Evolutionary conservation across 2,888 invertebrate species (phyloP).

Genomic region (Stomorhina lunata): DNA sequence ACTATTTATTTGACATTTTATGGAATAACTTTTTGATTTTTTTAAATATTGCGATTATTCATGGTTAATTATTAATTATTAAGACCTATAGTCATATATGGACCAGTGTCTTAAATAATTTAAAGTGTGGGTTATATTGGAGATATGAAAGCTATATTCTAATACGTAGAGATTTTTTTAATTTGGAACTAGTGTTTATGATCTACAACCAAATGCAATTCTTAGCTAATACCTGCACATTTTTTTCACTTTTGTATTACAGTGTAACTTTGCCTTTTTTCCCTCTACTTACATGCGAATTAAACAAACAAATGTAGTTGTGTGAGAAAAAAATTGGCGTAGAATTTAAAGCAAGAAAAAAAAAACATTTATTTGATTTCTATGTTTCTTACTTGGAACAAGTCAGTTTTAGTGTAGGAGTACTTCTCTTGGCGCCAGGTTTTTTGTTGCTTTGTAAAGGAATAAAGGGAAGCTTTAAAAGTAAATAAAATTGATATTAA

Average conservation of each 20-base stretch:
- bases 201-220: too few species aligned
- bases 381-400: slow-evolving; percentile 33
- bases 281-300: not conserved
- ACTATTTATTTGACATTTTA: too few species aligned
- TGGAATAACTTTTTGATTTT: too few species aligned
- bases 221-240: too few species aligned
- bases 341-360: not conserved
- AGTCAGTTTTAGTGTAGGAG: slow-evolving; percentile 45
- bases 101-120: too few species aligned
- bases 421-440: slow-evolving; percentile 63
- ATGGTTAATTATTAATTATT: too few species aligned
- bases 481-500: not conserved
- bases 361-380: slow-evolving; percentile 45
- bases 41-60: too few species aligned
- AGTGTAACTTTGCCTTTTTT: not conserved
- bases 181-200: not conserved
- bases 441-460: slow-evolving; percentile 1
- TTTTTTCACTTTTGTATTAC: too few species aligned
- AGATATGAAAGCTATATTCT: too few species aligned
- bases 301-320: not conserved
- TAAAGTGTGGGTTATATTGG: too few species aligned
- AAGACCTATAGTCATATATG: too few species aligned
- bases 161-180: too few species aligned
- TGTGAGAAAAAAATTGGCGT: not conserved
- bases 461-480: not conserved